These are phyloP conservation scores for Protaetia brevitarsis DNA, from an alignment of 1,140 invertebrate species.

Conservation along the genomic window DNA sequence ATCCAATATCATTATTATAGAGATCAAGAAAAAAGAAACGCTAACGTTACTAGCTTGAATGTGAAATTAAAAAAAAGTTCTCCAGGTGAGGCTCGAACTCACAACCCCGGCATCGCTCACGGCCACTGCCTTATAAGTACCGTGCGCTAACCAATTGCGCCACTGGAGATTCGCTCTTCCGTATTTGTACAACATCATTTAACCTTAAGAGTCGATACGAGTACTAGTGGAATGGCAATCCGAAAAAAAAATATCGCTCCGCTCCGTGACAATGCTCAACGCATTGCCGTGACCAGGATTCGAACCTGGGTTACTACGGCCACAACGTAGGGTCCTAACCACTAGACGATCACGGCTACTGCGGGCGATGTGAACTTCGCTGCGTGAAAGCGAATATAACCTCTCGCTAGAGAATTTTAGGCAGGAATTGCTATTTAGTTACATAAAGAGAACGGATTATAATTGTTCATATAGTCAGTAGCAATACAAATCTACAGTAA, in stretches of 20 bases:
- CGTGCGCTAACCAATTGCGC: constrained; percentile 82
- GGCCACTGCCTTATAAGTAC: constrained; percentile 74
- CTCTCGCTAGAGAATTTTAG: too few species aligned
- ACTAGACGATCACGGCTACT: constrained; percentile 82
- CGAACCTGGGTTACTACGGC: constrained; percentile 85
- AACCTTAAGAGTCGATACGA: background rate
- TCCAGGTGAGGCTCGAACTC: constrained; percentile 91
- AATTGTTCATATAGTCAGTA: too few species aligned
- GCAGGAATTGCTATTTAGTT: too few species aligned
- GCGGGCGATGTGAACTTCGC: too few species aligned
- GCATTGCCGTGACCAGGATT: constrained; percentile 77
- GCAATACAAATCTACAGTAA: too few species aligned
- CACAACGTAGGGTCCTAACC: constrained; percentile 87
- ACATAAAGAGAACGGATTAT: too few species aligned
- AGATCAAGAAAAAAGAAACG: background rate
- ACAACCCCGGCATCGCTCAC: constrained; percentile 87
- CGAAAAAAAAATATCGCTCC: constrained; percentile 4
- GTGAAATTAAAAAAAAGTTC: constrained; percentile 27
- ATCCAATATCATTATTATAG: too few species aligned
- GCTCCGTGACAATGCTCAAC: constrained; percentile 39
- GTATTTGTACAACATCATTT: background rate
- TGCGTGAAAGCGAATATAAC: too few species aligned
- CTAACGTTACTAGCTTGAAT: background rate
- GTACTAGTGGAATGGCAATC: background rate
- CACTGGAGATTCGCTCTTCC: constrained; percentile 58